Evolutionary conservation across 2,797 vertebrate genomes (phyloP).

Genomic region (Garrulus glandarius): DNA sequence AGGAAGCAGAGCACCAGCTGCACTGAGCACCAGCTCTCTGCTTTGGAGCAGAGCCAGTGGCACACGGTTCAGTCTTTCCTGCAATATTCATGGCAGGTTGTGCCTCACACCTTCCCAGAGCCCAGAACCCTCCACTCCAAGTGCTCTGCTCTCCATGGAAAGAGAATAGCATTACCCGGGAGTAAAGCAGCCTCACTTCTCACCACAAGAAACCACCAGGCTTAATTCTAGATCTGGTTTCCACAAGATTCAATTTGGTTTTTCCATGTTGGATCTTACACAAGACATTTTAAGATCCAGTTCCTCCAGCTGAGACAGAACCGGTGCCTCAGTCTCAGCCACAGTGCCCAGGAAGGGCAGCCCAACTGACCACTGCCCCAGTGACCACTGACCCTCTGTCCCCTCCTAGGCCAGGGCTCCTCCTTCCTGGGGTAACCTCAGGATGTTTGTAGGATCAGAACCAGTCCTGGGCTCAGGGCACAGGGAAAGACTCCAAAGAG

Average conservation of each 20-base stretch:
- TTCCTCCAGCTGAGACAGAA: not conserved
- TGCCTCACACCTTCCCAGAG: not conserved
- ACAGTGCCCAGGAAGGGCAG: not conserved
- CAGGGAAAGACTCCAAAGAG: not conserved
- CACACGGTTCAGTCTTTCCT: rapidly evolving
- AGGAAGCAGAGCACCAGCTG: not conserved
- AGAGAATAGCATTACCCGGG: rapidly evolving
- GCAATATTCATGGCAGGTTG: not conserved
- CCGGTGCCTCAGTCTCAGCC: not conserved
- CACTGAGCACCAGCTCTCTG: not conserved
- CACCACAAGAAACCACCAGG: not conserved
- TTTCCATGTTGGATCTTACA: not conserved
- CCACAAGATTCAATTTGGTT: not conserved
- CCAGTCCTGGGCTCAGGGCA: not conserved
- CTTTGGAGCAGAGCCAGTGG: not conserved
- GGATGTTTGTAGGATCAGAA: not conserved
- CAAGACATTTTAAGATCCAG: not conserved
- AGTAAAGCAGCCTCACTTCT: not conserved
- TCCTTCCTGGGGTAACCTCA: not conserved
- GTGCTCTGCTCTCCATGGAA: not conserved
- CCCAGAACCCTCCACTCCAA: not conserved
- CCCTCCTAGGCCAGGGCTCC: not conserved
- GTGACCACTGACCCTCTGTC: not conserved
- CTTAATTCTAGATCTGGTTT: not conserved
- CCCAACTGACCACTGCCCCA: not conserved